Evolutionary conservation across 2,888 invertebrate genomes (phyloP).

Genomic region (Nudaria mundana): DNA sequence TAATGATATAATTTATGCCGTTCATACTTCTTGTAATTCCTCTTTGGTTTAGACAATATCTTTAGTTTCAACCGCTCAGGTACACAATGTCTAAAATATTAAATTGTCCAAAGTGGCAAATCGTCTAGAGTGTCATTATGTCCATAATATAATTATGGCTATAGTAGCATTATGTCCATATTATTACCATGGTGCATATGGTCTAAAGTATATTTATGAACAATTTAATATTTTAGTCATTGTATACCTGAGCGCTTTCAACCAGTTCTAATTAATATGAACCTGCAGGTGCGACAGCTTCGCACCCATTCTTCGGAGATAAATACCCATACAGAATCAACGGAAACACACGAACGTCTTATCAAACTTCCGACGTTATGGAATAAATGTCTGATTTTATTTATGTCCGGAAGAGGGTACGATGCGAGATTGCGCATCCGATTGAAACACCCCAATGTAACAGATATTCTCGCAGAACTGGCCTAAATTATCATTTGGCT

Average conservation of each 20-base stretch:
- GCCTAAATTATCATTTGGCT: conserved; percentile 62
- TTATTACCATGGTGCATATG: too few relatives aligned
- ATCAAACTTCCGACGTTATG: conserved; percentile 71
- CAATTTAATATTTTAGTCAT: too few relatives aligned
- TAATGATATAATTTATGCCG: not conserved
- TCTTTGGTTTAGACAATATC: too few relatives aligned
- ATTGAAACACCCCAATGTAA: conserved; percentile 64
- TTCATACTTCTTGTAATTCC: too few relatives aligned
- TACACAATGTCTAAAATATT: too few relatives aligned
- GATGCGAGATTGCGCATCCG: conserved; percentile 59
- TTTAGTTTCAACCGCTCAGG: too few relatives aligned
- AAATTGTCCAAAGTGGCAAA: too few relatives aligned
- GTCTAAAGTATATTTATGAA: too few relatives aligned
- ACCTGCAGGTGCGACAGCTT: conserved; percentile 25
- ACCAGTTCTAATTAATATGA: conserved; percentile 6
- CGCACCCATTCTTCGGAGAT: conserved; percentile 24
- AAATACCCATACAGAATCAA: conserved; percentile 7
- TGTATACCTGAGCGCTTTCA: not conserved
- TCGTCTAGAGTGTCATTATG: too few relatives aligned
- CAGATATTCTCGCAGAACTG: conserved; percentile 62
- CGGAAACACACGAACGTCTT: conserved; percentile 54
- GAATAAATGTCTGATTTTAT: conserved; percentile 72
- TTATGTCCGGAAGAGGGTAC: conserved; percentile 70
- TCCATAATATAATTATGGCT: too few relatives aligned
- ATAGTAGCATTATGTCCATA: too few relatives aligned